Conservation (phyloP, 2,888 invertebrate species). For the Erebia palarica region DNA sequence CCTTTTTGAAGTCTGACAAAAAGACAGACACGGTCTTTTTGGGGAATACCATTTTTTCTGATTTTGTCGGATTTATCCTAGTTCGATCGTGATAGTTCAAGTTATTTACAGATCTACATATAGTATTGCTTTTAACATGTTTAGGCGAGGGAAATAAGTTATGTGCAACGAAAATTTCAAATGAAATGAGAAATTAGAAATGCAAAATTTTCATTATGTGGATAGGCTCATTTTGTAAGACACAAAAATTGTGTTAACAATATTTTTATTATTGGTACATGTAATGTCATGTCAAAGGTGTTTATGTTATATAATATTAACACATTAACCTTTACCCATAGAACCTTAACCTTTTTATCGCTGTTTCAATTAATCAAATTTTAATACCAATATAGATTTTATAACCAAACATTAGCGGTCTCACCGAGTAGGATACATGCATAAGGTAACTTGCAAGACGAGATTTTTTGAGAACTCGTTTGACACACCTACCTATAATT, state of each 20-base stretch:
- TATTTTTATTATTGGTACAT: neutral
- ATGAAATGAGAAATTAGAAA: too few relatives aligned
- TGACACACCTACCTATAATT: constrained; percentile 14
- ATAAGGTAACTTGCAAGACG: neutral
- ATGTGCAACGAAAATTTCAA: too few relatives aligned
- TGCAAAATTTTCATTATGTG: too few relatives aligned
- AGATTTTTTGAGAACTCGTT: constrained; percentile 11
- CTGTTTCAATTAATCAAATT: neutral
- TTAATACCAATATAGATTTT: constrained; percentile 10
- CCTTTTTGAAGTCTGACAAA: neutral
- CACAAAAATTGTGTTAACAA: too few relatives aligned
- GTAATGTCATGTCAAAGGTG: neutral
- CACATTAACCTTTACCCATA: too few relatives aligned
- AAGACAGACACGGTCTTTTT: neutral
- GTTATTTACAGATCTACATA: too few relatives aligned
- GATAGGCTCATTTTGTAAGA: too few relatives aligned
- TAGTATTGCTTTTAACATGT: too few relatives aligned
- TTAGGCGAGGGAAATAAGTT: too few relatives aligned
- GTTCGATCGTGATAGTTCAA: neutral
- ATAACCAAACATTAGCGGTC: constrained; percentile 8
- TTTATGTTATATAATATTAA: too few relatives aligned
- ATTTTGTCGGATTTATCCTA: neutral
- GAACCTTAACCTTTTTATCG: constrained; percentile 2
- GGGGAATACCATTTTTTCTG: neutral
- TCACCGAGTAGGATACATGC: neutral